Conservation (phyloP, 2,888 invertebrate genomes). For the Chrysotoxum bicinctum region DNA sequence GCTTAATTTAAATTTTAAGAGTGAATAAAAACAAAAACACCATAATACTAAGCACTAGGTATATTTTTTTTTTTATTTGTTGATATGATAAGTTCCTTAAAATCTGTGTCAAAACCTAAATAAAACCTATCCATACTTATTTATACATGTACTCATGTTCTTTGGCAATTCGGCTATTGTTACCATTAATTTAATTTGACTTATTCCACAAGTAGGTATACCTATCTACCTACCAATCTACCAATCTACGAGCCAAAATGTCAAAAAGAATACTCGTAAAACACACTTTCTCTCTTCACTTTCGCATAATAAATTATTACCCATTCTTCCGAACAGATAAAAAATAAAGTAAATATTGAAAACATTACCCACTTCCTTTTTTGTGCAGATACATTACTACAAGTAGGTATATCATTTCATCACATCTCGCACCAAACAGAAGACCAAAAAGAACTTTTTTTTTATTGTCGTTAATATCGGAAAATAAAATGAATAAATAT, state of each 20-base stretch:
- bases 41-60: no score
- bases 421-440: slow-evolving; percentile 33
- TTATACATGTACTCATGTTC: slow-evolving; percentile 12
- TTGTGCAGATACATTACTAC: slow-evolving; percentile 6
- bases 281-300: slow-evolving; percentile 47
- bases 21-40: no score
- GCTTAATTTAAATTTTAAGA: no score
- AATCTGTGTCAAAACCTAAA: no score
- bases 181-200: slow-evolving; percentile 63
- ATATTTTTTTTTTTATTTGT: no score
- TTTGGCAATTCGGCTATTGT: slow-evolving; percentile 48
- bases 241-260: not conserved
- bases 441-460: slow-evolving; percentile 12
- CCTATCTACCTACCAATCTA: not conserved
- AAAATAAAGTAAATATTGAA: slow-evolving; percentile 40
- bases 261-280: slow-evolving; percentile 45
- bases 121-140: not conserved
- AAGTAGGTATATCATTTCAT: slow-evolving; percentile 59
- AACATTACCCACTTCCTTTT: slow-evolving; percentile 40
- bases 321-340: slow-evolving; percentile 18
- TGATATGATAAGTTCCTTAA: no score
- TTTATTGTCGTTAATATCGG: slow-evolving; percentile 36
- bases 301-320: slow-evolving; percentile 30
- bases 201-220: slow-evolving; percentile 43
- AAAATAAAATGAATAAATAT: slow-evolving; percentile 36